These are phyloP conservation scores for Lithophane ornitopus DNA, from an alignment of 2,888 invertebrate species.

Conservation along the genomic window DNA sequence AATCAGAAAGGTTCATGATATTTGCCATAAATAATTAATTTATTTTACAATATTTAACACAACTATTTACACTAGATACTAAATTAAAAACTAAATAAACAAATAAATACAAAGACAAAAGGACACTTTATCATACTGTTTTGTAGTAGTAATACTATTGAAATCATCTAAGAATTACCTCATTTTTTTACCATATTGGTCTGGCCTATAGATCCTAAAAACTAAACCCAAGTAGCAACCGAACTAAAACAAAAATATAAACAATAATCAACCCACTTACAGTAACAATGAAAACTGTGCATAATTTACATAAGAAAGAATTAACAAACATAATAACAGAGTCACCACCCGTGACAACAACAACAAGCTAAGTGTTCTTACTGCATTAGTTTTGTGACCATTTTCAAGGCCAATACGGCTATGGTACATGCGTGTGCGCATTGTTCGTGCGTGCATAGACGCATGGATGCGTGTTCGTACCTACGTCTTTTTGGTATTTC, in stretches of 20 bases:
- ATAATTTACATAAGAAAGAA: slow-evolving; percentile 58
- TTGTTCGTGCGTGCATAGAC: slow-evolving; percentile 22
- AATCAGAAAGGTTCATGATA: no score
- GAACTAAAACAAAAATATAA: background rate
- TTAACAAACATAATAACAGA: slow-evolving; percentile 45
- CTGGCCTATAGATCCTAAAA: background rate
- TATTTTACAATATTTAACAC: no score
- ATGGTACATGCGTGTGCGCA: slow-evolving; percentile 31
- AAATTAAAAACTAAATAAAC: no score
- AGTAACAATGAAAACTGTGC: slow-evolving; percentile 22
- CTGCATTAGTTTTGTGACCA: slow-evolving; percentile 47
- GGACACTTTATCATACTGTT: no score
- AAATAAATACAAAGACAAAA: no score
- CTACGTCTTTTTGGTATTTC: slow-evolving; percentile 1
- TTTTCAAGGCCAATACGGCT: slow-evolving; percentile 54
- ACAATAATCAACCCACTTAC: slow-evolving; percentile 37
- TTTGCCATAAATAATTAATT: no score
- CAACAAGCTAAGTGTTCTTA: slow-evolving; percentile 33
- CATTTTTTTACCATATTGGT: no score
- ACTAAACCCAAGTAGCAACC: background rate
- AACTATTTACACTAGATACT: no score
- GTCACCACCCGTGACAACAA: slow-evolving; percentile 56
- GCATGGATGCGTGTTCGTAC: slow-evolving; percentile 20
- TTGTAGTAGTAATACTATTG: no score
- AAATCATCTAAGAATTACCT: background rate